These are phyloP conservation scores for Suricata suricatta DNA, from an alignment of 2,113 vertebrate genomes.

Conservation along the genomic window DNA sequence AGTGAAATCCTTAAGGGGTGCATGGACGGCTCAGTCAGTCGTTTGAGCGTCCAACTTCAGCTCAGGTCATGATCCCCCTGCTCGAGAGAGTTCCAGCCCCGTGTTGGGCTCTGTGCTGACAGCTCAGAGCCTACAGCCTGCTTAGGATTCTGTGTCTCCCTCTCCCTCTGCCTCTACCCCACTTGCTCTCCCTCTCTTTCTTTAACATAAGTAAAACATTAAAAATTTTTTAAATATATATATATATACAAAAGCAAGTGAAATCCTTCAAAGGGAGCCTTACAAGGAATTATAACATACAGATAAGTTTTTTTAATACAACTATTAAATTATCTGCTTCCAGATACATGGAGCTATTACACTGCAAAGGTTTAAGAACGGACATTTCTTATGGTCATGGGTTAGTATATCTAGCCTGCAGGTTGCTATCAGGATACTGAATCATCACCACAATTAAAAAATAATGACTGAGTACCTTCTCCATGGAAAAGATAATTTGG, in stretches of 20 bases:
- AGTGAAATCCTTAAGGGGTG: not conserved
- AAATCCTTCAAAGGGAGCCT: not conserved
- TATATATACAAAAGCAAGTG: not conserved
- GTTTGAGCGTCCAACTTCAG: no score
- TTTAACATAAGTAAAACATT: no score
- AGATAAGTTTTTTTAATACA: not conserved
- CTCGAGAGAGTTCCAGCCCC: no score
- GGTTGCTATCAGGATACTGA: not conserved
- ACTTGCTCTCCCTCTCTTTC: no score
- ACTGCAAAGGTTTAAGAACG: not conserved
- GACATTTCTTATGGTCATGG: no score
- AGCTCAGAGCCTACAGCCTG: no score
- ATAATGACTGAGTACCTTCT: not conserved
- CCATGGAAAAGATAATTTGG: not conserved
- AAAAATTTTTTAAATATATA: no score
- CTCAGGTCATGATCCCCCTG: no score
- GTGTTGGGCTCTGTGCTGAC: no score
- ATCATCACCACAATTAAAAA: not conserved
- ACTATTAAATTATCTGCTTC: not conserved
- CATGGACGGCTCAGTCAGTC: no score
- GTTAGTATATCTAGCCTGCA: not conserved
- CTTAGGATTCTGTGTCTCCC: no score
- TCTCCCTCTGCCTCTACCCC: no score
- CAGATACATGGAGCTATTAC: not conserved
- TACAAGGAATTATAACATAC: not conserved